Percentiles rank a stretch among this genome's conserved stretches.
These are phyloP conservation scores for Penaeus japonicus DNA, from an alignment of 1,140 invertebrate genomes.

Conservation along the genomic window DNA sequence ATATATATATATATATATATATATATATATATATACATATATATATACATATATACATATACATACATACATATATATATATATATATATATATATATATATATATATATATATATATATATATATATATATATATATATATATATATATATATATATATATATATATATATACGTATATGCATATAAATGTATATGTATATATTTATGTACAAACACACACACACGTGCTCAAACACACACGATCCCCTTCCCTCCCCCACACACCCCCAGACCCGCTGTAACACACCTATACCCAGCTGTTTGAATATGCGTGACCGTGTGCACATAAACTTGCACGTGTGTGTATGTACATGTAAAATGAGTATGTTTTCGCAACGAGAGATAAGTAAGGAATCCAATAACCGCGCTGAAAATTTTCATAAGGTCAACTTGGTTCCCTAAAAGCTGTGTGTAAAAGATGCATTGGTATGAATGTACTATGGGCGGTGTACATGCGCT, in stretches of 20 bases:
- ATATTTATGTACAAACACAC: neutral
- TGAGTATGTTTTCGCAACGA: too few relatives aligned
- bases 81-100: slow-evolving; percentile 9
- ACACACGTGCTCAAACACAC: too few relatives aligned
- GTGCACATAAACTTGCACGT: slow-evolving; percentile 3
- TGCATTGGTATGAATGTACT: too few relatives aligned
- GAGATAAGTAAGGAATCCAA: too few relatives aligned
- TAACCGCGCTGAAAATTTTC: too few relatives aligned
- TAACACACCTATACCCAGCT: too few relatives aligned
- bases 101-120: neutral
- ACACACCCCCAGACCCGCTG: too few relatives aligned
- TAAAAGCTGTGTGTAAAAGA: too few relatives aligned
- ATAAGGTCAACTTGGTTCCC: too few relatives aligned
- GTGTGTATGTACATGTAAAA: neutral
- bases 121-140: neutral
- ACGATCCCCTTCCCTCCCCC: too few relatives aligned
- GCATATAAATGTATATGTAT: neutral
- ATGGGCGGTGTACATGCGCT: too few relatives aligned
- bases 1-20: neutral
- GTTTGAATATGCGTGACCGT: neutral
- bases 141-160: neutral
- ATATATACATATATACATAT: neutral
- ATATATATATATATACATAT: neutral
- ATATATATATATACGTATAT: neutral
- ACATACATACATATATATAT: neutral